Conservation (phyloP, 2,113 vertebrate species). For the rat (Rattus norvegicus) region GRCr8 NC_086024.1:59509001-59509500, state of each 20-base stretch:
- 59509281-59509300: not conserved
- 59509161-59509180: not conserved
- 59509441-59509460: not conserved
- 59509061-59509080: not conserved
- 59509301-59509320: not conserved
- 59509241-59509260: not conserved
- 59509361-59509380: not conserved
- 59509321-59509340: not conserved
- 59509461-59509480: not conserved
- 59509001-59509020: not conserved
- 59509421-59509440: not conserved
- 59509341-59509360: not conserved
- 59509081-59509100: not conserved
- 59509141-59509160: not conserved
- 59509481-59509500: not conserved
- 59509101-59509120: not conserved
- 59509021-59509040: not conserved
- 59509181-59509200: not conserved
- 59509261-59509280: not conserved
- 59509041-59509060: not conserved
- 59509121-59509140: not conserved
- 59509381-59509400: not conserved
- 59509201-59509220: too few relatives aligned
- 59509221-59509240: not conserved
- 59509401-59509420: not conserved